These are phyloP conservation scores for Holothuria leucospilota DNA, from an alignment of 53 echinoderm and acorn worm species.

Conservation along the genomic window DNA sequence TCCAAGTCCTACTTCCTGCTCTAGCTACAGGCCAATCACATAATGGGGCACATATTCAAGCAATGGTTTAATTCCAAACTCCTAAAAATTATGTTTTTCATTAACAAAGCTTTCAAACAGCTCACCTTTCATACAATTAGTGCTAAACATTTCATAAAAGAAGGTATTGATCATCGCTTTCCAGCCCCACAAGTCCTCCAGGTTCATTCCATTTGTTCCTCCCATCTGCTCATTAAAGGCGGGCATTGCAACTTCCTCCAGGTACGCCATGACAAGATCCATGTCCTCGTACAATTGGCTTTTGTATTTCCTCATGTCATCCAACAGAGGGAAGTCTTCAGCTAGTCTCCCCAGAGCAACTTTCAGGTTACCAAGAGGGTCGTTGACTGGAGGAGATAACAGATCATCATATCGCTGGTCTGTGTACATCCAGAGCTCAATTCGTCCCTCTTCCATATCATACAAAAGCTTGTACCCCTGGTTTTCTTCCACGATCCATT, in stretches of 20 bases:
- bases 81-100: no score
- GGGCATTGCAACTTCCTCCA: not conserved
- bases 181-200: constrained; percentile 33
- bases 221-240: not conserved
- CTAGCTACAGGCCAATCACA: no score
- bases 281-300: not conserved
- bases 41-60: no score
- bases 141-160: constrained; percentile 4
- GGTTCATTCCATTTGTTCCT: not conserved
- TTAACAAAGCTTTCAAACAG: no score
- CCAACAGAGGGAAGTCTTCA: constrained; percentile 24
- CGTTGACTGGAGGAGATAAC: constrained; percentile 1
- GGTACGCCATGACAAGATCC: constrained; percentile 1
- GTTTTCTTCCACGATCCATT: constrained; percentile 11
- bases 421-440: constrained; percentile 41
- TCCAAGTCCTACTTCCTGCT: no score
- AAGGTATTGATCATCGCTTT: not conserved
- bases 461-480: constrained; percentile 20
- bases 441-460: constrained; percentile 9
- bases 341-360: not conserved
- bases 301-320: not conserved
- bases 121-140: not conserved
- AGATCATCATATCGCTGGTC: constrained; percentile 38
- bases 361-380: constrained; percentile 3
- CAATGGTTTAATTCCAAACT: no score